phyloP scores from a whole-genome alignment of 2,888 invertebrate species.

The Tiphia femorata region DNA sequence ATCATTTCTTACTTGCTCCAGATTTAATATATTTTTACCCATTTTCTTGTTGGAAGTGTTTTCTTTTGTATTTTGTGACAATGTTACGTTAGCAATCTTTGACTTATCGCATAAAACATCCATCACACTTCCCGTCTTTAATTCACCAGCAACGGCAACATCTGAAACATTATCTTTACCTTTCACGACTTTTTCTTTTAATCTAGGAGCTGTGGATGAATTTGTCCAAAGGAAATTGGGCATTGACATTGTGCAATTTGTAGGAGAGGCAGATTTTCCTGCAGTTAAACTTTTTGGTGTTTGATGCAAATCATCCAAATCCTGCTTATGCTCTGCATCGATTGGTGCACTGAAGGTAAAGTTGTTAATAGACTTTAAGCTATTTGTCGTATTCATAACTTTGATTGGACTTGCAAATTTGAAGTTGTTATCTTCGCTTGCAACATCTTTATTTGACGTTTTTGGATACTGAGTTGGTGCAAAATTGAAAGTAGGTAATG shows the following conservation, averaged over 20 bases:
- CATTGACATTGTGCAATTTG: too few species aligned
- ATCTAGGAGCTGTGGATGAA: conserved; percentile 55
- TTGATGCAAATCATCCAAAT: conserved; percentile 34
- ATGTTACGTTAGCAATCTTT: neutral
- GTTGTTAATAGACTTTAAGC: conserved; percentile 70
- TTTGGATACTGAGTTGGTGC: conserved; percentile 61
- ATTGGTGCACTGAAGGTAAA: conserved; percentile 74
- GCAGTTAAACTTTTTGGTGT: conserved; percentile 34
- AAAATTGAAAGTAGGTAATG: conserved; percentile 73
- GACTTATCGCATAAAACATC: conserved; percentile 63
- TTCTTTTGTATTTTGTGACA: too few species aligned
- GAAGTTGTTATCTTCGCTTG: conserved; percentile 44
- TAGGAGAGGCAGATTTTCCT: conserved; percentile 10
- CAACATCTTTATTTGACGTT: conserved; percentile 19
- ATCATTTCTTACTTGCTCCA: neutral
- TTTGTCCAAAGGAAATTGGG: conserved; percentile 62
- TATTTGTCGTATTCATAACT: conserved; percentile 65
- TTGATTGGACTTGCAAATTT: conserved; percentile 70
- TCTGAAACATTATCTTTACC: conserved; percentile 33
- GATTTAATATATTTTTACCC: neutral
- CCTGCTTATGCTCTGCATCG: conserved; percentile 50
- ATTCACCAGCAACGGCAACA: conserved; percentile 47
- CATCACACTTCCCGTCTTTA: conserved; percentile 69
- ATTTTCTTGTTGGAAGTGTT: neutral
- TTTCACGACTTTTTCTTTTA: conserved; percentile 50